Evolutionary conservation across 2,888 invertebrate genomes (phyloP), one percentile per base, ranked within the genome.

Genomic region (Biston stratarius): DNA sequence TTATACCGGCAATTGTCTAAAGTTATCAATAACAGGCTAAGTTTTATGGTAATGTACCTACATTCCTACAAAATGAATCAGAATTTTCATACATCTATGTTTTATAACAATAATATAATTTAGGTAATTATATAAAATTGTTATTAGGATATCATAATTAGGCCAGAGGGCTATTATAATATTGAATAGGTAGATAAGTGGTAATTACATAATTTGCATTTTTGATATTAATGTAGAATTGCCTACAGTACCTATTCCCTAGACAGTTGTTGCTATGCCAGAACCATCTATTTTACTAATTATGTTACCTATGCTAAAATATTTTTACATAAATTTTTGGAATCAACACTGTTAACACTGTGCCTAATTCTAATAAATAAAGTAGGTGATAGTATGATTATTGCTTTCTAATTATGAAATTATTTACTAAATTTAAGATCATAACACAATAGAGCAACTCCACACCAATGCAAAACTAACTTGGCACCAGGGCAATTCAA

Each of bases 1-100:
- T 53, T 52, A 51, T 52, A 62, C 53, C 62, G 62, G 53, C 12
- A 64, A 33, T 38, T 63, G 42, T 52, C n/a, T 61, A 49, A 60
- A 38, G 48, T 53, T 47, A 52, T 14, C 15, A 34, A 44, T 52
- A 59, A 55, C 48, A 64, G n/a, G 36, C 36, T 36, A 24, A 24
- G 24, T 24, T 24, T 24, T 0, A 55, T 7, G 42, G 24, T 42
- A 24, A 6, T n/a, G 24, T 11, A 5, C 12, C 3, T 33, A 42
- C 8, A 5, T 36, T 12, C 14, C 5, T 55, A 24, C 11, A 33
- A 55, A 33, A 24, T 2, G 5, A 42, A 42, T 42, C 6, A 53
- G n/a, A 38, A 9, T 36, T 12, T 53, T n/a, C 33, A 14, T 14
- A 53, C 6, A 5, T 6, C 0, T 52, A 14, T 53, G 1, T 33